Evolutionary conservation across 2,797 vertebrate species (phyloP).

Genomic region (Pangasius krempfi): DNA sequence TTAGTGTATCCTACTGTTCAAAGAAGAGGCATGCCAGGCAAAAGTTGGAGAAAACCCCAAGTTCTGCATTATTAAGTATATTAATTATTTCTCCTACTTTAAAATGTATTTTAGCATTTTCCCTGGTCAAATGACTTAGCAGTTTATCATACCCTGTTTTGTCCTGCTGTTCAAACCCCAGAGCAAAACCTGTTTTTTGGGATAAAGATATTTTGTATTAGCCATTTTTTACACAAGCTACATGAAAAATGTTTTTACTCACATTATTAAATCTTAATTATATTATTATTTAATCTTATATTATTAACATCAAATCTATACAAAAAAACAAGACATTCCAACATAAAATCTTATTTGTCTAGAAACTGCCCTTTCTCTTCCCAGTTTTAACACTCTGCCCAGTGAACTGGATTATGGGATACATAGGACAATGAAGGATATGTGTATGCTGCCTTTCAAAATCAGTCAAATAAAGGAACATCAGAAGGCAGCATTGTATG

Average conservation of each 20-base stretch:
- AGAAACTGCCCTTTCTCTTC: background rate
- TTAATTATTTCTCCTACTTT: background rate
- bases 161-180: background rate
- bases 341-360: background rate
- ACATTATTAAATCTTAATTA: no score
- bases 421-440: background rate
- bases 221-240: background rate
- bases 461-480: background rate
- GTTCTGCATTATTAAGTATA: background rate
- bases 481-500: background rate
- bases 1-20: background rate
- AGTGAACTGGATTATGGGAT: background rate
- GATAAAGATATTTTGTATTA: background rate
- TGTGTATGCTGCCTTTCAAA: background rate
- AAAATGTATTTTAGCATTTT: background rate
- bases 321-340: background rate
- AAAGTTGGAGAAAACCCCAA: background rate
- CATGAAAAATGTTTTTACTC: no score
- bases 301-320: no score
- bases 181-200: background rate
- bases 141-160: background rate
- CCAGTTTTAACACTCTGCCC: background rate
- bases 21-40: background rate
- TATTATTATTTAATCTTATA: no score
- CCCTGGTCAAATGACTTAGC: background rate